A percentile compares a stretch with the other conserved stretches of the same genome.
These are phyloP conservation scores for Tilapia sparmanii DNA, from an alignment of 2,113 vertebrate species.

Conservation along the genomic window DNA sequence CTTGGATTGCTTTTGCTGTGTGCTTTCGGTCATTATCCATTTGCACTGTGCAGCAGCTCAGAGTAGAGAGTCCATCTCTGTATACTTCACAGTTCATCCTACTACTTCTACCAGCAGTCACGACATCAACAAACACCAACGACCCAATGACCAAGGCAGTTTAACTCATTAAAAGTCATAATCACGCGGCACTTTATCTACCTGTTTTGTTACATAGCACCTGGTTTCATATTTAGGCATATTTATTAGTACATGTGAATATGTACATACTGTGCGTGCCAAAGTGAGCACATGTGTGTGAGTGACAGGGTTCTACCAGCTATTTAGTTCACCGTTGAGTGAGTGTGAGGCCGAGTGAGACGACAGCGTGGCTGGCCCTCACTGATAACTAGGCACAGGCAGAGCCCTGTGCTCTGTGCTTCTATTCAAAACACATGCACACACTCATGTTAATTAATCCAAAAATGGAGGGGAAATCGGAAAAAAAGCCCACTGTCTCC, in stretches of 20 bases:
- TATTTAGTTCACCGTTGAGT: conserved; percentile 66
- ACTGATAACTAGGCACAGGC: conserved; percentile 65
- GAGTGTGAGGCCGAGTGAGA: conserved; percentile 70
- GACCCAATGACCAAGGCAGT: neutral
- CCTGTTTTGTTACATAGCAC: neutral
- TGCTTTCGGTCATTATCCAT: neutral
- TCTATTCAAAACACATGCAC: conserved; percentile 25
- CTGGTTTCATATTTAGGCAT: neutral
- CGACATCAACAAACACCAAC: neutral
- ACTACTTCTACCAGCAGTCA: neutral
- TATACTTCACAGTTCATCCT: neutral
- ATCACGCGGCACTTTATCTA: neutral
- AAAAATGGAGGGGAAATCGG: conserved; percentile 34
- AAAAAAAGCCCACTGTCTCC: neutral
- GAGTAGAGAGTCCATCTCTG: neutral
- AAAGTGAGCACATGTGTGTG: neutral
- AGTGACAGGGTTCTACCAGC: conserved; percentile 6
- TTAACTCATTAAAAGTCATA: neutral
- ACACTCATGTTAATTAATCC: conserved; percentile 62
- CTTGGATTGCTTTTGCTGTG: neutral
- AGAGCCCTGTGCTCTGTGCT: conserved; percentile 6
- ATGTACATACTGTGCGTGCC: neutral
- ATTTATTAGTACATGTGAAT: neutral
- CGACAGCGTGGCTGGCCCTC: conserved; percentile 58
- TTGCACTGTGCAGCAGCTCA: neutral